These are phyloP conservation scores for Eupleurogrammus muticus DNA, from an alignment of 2,797 vertebrate species.

Conservation along the genomic window DNA sequence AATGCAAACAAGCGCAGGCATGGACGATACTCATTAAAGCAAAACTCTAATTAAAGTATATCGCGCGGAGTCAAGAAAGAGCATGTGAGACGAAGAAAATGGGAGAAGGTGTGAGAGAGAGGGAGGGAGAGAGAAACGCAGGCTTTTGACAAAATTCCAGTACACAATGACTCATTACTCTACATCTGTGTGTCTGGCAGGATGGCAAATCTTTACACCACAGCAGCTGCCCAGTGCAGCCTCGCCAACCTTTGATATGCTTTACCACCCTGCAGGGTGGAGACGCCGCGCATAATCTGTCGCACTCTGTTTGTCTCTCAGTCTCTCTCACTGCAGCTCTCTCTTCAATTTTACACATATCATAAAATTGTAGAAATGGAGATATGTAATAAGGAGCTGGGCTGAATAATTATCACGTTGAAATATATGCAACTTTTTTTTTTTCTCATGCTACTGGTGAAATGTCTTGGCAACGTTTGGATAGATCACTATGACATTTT, in stretches of 20 bases:
- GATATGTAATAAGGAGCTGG: constrained; percentile 18
- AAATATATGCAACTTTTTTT: constrained; percentile 23
- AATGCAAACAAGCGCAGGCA: constrained; percentile 27
- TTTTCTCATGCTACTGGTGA: neutral
- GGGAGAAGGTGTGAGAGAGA: neutral
- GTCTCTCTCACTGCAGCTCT: constrained; percentile 25
- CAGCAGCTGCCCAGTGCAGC: constrained; percentile 66
- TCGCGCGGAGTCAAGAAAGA: neutral
- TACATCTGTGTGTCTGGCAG: constrained; percentile 71
- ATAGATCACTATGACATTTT: constrained; percentile 17
- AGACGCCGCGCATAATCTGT: constrained; percentile 55
- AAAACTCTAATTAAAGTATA: constrained; percentile 38
- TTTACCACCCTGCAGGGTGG: constrained; percentile 58
- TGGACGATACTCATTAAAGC: constrained; percentile 41
- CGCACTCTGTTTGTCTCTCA: constrained; percentile 46
- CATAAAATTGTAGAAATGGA: constrained; percentile 30
- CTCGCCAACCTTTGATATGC: constrained; percentile 61
- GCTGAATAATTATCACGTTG: constrained; percentile 20
- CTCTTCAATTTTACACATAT: neutral
- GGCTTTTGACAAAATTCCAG: constrained; percentile 63
- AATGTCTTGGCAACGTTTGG: constrained; percentile 1
- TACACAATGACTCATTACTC: constrained; percentile 72
- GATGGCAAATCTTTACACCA: constrained; percentile 58
- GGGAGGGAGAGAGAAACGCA: constrained; percentile 38
- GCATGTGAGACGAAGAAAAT: neutral